Evolutionary conservation across 2,113 vertebrate species (phyloP).

Genomic region (Chloropsis hardwickii): DNA sequence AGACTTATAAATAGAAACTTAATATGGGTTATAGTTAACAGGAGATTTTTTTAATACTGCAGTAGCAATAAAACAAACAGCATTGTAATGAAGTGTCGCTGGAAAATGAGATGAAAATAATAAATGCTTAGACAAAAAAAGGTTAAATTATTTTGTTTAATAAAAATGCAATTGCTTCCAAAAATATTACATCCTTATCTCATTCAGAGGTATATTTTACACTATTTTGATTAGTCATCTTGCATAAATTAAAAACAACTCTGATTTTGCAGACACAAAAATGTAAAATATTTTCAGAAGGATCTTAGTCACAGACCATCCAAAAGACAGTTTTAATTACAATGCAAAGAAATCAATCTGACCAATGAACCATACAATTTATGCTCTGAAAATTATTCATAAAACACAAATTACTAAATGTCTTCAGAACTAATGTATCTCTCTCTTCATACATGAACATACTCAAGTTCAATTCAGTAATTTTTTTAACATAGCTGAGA

Average conservation of each 20-base stretch:
- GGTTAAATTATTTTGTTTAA: not conserved
- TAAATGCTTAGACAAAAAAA: not conserved
- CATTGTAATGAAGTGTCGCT: not conserved
- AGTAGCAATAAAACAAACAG: not conserved
- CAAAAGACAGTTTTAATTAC: not conserved
- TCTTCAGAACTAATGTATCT: not conserved
- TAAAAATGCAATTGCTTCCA: not conserved
- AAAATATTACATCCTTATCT: not conserved
- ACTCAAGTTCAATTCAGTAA: not conserved
- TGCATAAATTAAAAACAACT: not conserved
- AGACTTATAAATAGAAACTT: not conserved
- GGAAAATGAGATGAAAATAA: constrained; percentile 12
- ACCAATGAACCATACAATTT: not conserved
- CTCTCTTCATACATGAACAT: not conserved
- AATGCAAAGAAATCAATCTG: not conserved
- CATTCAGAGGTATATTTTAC: not conserved
- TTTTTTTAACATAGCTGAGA: not conserved
- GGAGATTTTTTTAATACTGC: not conserved
- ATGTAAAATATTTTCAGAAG: not conserved
- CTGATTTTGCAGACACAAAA: not conserved
- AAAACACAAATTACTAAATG: not conserved
- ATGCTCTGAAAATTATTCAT: not conserved
- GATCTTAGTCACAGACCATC: not conserved
- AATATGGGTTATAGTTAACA: not conserved
- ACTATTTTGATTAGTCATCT: not conserved